These are phyloP conservation scores for Chloroceryle inda DNA, from an alignment of 2,797 vertebrate genomes.

Conservation along the genomic window DNA sequence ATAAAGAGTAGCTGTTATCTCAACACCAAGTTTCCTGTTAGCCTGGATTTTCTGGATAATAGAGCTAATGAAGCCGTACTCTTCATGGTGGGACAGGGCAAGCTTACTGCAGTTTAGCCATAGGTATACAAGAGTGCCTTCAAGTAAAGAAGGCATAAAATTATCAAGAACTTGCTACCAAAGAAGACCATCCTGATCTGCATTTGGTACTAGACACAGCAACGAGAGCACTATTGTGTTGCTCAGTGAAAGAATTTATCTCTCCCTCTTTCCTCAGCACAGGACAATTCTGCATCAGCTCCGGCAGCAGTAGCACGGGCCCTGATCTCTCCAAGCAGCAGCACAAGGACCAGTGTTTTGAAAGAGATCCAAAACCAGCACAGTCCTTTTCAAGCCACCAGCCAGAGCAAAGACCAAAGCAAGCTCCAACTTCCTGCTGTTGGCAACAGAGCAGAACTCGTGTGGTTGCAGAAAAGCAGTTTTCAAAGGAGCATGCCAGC, in stretches of 20 bases:
- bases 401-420: neutral
- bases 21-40: neutral
- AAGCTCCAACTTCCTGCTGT: neutral
- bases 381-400: neutral
- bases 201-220: neutral
- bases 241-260: neutral
- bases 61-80: neutral
- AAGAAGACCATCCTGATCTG: neutral
- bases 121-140: neutral
- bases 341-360: accelerated
- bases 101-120: neutral
- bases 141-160: neutral
- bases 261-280: neutral
- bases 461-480: accelerated
- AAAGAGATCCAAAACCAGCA: neutral
- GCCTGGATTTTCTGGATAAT: neutral
- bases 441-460: neutral
- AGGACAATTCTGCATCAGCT: neutral
- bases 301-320: neutral
- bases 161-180: neutral
- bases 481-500: neutral
- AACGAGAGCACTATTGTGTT: accelerated
- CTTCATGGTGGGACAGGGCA: neutral
- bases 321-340: neutral
- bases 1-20: neutral